These are phyloP conservation scores for Drosophila santomea DNA, from an alignment of 1,140 invertebrate genomes.

Conservation along the genomic window DNA sequence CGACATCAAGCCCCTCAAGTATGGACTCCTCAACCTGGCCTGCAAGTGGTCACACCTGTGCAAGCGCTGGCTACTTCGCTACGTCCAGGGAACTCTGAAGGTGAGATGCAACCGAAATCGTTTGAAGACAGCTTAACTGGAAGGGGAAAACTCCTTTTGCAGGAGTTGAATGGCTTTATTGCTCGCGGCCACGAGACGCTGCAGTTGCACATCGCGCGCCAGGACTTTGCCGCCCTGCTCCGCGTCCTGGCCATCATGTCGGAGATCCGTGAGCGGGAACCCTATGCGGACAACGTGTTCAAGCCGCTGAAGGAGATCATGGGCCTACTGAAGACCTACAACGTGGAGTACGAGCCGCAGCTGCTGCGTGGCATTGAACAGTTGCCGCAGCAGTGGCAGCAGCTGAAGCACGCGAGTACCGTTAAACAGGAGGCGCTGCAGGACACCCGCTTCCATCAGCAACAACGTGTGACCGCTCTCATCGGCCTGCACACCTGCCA, in stretches of 20 bases:
- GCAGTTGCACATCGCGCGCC: constrained; percentile 86
- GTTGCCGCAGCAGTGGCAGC: constrained; percentile 94
- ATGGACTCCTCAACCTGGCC: constrained; percentile 88
- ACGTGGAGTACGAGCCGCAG: constrained; percentile 88
- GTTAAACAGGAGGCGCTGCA: constrained; percentile 93
- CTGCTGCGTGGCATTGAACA: constrained; percentile 87
- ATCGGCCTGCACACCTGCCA: constrained; percentile 90
- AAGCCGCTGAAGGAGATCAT: constrained; percentile 93
- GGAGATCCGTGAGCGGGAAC: constrained; percentile 87
- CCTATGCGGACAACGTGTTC: constrained; percentile 90
- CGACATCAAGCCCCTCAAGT: constrained; percentile 89
- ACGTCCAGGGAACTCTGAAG: constrained; percentile 86
- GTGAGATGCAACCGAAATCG: constrained; percentile 27
- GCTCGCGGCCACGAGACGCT: constrained; percentile 86
- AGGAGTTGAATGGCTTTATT: constrained; percentile 87
- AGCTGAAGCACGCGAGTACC: constrained; percentile 93
- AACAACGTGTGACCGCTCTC: constrained; percentile 90
- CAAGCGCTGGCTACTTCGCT: constrained; percentile 89
- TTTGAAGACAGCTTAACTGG: neutral
- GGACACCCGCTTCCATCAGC: constrained; percentile 87
- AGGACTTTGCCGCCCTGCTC: constrained; percentile 88
- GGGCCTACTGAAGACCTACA: constrained; percentile 90
- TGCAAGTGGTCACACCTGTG: constrained; percentile 90
- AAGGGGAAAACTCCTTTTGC: constrained; percentile 22
- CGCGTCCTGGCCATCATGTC: constrained; percentile 85